Base-by-base conservation (phyloP, 2,113 vertebrate species). In the Urocitellus parryii region DNA sequence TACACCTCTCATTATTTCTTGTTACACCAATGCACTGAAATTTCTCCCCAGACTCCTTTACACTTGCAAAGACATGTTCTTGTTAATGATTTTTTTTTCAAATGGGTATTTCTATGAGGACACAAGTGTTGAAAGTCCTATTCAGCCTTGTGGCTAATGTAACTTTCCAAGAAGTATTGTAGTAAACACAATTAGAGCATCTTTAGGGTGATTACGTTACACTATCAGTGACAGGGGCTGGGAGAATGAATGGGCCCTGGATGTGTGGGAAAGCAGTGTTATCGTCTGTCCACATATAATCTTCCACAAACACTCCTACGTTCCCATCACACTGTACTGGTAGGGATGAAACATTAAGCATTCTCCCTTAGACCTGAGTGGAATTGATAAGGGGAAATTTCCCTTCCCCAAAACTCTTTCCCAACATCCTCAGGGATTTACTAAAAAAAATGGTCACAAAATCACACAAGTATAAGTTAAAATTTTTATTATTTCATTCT, bases 371-470 rank as follows among this genome's bases (percentile, higher is more conserved):
- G 4, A 1, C 32, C 5, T 11, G 2, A 3, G 17, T 58, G 9
- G 34, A 89, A 39, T 3, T 53, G 2, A 29, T 20, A 51, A 82
- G 9, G 74, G 8, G 17, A 0, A 51, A 67, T 67, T n/a, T 61
- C 37, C 9, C 9, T 25, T 24, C 17, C 12, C 0, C 53, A 13
- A 0, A 0, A 80, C 10, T 95, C 81, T 10, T 13, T 87, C 8
- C 3, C 2, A 45, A 2, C 6, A 42, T 32, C 1, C 2, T 45
- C 25, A 48, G 18, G 0, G 0, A 58, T 2, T 42, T 3, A 22
- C 42, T 77, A 70, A 25, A n/a, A 42, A 90, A 14, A 80, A 7
- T 34, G 16, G 58, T 67, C 48, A 92, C 20, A 72, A 72, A 87
- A 4, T 37, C 25, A 76, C 7, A 2, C 4, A 88, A 27, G 1